phyloP scores from a whole-genome alignment of 2,888 invertebrate genomes.

The Tachina grossa region DNA sequence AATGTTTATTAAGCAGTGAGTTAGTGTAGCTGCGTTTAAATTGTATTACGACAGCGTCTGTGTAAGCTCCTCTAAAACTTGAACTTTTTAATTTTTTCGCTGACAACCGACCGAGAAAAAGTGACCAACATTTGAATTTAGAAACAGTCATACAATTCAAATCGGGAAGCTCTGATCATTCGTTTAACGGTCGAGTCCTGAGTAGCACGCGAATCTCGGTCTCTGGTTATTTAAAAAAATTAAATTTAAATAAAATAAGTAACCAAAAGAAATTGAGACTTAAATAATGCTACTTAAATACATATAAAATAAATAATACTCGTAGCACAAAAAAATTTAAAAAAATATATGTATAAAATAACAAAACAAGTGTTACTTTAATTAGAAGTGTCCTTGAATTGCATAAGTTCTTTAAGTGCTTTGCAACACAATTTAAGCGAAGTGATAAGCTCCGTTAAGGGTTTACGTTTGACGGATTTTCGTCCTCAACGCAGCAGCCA shows the following conservation, averaged over 20 bases:
- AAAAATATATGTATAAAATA: not conserved
- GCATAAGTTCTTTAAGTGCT: not conserved
- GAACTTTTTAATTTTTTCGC: slow-evolving; percentile 14
- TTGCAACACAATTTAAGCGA: slow-evolving; percentile 26
- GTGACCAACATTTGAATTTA: slow-evolving; percentile 61
- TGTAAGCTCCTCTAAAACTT: slow-evolving; percentile 59
- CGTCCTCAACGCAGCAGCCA: slow-evolving; percentile 64
- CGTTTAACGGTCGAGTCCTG: slow-evolving; percentile 73
- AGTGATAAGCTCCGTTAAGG: slow-evolving; percentile 54
- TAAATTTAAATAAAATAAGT: slow-evolving; percentile 22
- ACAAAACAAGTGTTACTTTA: no score
- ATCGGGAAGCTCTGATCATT: slow-evolving; percentile 73
- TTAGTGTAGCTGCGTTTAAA: slow-evolving; percentile 53
- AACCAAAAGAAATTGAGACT: slow-evolving; percentile 27
- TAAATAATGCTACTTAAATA: slow-evolving; percentile 59
- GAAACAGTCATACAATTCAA: slow-evolving; percentile 58
- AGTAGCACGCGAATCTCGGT: slow-evolving; percentile 73
- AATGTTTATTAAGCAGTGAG: not conserved
- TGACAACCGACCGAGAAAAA: slow-evolving; percentile 52
- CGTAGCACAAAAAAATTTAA: not conserved
- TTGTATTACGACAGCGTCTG: slow-evolving; percentile 24
- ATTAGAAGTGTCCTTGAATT: not conserved
- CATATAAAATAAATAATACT: not conserved
- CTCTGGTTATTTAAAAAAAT: slow-evolving; percentile 33
- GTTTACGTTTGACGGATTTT: slow-evolving; percentile 70